Base-by-base conservation (phyloP, 1,140 invertebrate species). In the Popillia japonica region DNA sequence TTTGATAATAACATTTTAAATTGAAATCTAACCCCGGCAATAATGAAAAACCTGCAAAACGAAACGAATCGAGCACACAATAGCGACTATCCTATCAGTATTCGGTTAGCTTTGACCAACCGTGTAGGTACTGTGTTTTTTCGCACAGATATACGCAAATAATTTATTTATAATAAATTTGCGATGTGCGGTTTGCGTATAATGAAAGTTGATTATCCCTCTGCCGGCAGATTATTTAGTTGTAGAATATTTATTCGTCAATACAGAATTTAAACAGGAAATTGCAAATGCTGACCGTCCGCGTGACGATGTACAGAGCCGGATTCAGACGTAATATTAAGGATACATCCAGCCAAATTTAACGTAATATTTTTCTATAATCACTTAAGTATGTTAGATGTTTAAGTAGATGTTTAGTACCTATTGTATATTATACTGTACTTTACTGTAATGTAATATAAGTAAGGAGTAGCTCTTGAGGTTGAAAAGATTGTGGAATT, bases 161-260 rank as follows among this genome's bases (percentile, higher is more conserved):
- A 34, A 34, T 34, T 68, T 22, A 68, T 22, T 68, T 68, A 22
- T 20, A 68, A 17, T 34, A 68, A 27, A 68, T 68, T 68, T 68
- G 61, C 61, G 22, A 68, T 22, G 17, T 68, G 61, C 20, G 61
- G 61, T 68, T 68, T 68, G 11, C 61, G 9, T 14, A 10, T 68
- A 68, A 68, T 68, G 61, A 68, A 68, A 68, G 23, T 68, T 68
- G 61, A 68, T 68, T 68, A 68, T 68, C 22, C 4, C 61, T 17
- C 22, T 68, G 61, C 61, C 27, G 61, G 22, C 22, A 22, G 61
- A 22, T 27, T 68, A 68, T 68, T 68, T 68, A 68, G 61, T 68
- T 68, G 61, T 34, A 68, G 61, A 68, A 68, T 68, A 68, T 68
- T 68, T 68, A 68, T 68, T 10, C 22, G 61, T 20, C 1, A 68